Conservation (phyloP, 2,888 invertebrate genomes). For the Hirtodrosophila alboralis region DNA sequence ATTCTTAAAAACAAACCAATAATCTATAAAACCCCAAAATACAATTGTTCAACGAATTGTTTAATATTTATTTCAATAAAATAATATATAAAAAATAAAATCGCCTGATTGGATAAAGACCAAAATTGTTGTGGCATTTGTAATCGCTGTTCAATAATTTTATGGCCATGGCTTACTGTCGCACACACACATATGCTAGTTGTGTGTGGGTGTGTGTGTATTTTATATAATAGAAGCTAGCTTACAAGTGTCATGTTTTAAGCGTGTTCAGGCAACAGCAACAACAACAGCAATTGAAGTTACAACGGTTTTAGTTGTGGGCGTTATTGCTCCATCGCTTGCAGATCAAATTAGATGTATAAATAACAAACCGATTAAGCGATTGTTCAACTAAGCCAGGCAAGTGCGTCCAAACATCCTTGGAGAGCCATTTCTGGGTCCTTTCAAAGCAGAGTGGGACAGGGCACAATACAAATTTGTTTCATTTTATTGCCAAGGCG, state of each 20-base stretch:
- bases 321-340: slow-evolving; percentile 61
- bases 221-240: slow-evolving; percentile 45
- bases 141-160: slow-evolving; percentile 79
- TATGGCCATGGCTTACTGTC: slow-evolving; percentile 68
- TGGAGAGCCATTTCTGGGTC: slow-evolving; percentile 34
- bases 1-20: too few species aligned
- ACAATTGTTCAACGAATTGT: slow-evolving; percentile 35
- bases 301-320: slow-evolving; percentile 36
- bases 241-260: slow-evolving; percentile 78
- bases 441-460: slow-evolving; percentile 7
- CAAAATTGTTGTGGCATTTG: slow-evolving; percentile 69
- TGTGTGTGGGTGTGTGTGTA: slow-evolving; percentile 18
- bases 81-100: slow-evolving; percentile 25
- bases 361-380: slow-evolving; percentile 80
- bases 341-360: slow-evolving; percentile 80
- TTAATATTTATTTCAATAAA: slow-evolving; percentile 5
- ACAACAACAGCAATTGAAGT: slow-evolving; percentile 23
- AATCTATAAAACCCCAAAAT: slow-evolving; percentile 25
- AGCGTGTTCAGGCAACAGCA: slow-evolving; percentile 29
- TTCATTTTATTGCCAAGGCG: slow-evolving; percentile 75
- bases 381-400: slow-evolving; percentile 71
- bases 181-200: slow-evolving; percentile 11
- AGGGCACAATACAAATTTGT: slow-evolving; percentile 49
- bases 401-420: slow-evolving; percentile 53
- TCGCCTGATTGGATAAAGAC: slow-evolving; percentile 31